phyloP scores from a whole-genome alignment of 1,140 invertebrate species.

The Globodera rostochiensis region DNA sequence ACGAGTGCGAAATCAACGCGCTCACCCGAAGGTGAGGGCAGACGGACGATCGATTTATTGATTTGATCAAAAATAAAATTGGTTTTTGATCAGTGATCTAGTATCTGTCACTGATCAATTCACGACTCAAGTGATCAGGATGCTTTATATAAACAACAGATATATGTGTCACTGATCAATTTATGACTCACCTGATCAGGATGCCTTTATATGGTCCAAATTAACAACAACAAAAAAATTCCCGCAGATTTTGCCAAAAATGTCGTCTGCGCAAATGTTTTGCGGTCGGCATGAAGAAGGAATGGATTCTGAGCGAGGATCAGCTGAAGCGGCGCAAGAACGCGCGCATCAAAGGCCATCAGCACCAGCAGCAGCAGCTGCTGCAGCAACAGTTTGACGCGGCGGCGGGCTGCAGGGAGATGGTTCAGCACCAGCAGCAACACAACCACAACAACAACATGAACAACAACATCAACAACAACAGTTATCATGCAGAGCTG shows the following conservation, averaged over 20 bases:
- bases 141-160: not conserved
- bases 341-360: slow-evolving; percentile 77
- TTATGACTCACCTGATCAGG: slow-evolving; percentile 70
- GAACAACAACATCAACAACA: not conserved
- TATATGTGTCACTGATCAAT: too few species aligned
- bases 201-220: not conserved
- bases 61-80: too few species aligned
- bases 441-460: not conserved
- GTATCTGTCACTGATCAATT: too few species aligned
- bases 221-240: slow-evolving; percentile 72
- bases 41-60: too few species aligned
- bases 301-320: slow-evolving; percentile 94
- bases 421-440: not conserved
- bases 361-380: slow-evolving; percentile 3
- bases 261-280: slow-evolving; percentile 59
- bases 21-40: slow-evolving; percentile 76
- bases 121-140: slow-evolving; percentile 69
- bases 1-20: slow-evolving; percentile 87
- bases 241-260: slow-evolving; percentile 69
- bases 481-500: not conserved
- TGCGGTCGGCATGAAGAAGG: slow-evolving; percentile 75
- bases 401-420: not conserved
- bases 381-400: not conserved
- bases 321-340: slow-evolving; percentile 76
- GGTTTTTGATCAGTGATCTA: too few species aligned